These are phyloP conservation scores for Conomelus anceps DNA, from an alignment of 2,888 invertebrate species.

Conservation along the genomic window DNA sequence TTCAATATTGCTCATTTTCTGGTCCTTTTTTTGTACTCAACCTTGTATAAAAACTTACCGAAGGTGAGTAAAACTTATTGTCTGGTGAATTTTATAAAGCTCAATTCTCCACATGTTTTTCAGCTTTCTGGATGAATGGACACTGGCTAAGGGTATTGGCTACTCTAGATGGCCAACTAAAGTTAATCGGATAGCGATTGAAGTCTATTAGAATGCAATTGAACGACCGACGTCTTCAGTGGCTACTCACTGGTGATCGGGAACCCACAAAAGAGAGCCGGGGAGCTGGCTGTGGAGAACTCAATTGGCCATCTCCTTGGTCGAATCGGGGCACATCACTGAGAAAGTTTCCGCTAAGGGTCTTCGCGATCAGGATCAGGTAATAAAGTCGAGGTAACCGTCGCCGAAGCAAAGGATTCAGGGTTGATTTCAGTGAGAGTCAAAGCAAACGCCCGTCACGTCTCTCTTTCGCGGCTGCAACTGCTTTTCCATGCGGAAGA, in stretches of 20 bases:
- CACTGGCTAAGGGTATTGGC: background rate
- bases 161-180: background rate
- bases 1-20: too few relatives aligned
- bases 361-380: background rate
- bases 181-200: background rate
- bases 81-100: too few relatives aligned
- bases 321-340: background rate
- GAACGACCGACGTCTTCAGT: background rate
- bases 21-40: too few relatives aligned
- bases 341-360: background rate
- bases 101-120: too few relatives aligned
- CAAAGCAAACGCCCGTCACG: background rate
- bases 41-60: too few relatives aligned
- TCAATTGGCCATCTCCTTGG: background rate
- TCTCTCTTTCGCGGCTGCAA: background rate
- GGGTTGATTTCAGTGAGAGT: background rate
- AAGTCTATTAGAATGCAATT: background rate
- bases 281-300: background rate
- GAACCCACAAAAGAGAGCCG: background rate
- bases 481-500: background rate
- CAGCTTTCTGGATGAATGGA: too few relatives aligned
- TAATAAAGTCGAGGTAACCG: background rate
- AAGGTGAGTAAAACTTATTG: too few relatives aligned
- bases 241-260: background rate
- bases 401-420: background rate